These are phyloP conservation scores for Misgurnus mizolepis DNA, from an alignment of 2,113 vertebrate species.

Conservation along the genomic window DNA sequence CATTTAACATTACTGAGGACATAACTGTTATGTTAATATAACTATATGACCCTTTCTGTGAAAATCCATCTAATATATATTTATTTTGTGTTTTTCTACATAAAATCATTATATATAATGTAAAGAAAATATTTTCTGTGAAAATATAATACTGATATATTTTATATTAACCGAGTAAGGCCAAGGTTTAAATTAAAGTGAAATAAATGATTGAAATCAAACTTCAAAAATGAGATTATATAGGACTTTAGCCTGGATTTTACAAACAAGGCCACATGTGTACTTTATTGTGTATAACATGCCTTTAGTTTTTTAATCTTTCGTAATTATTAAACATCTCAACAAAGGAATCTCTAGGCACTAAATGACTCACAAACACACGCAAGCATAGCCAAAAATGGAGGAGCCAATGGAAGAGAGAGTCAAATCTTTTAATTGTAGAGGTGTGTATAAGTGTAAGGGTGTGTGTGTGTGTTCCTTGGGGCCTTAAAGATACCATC, in stretches of 20 bases:
- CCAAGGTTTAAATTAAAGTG: no score
- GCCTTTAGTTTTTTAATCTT: background rate
- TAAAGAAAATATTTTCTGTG: no score
- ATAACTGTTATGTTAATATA: background rate
- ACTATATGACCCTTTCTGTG: background rate
- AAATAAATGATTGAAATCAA: no score
- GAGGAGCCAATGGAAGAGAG: background rate
- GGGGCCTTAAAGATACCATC: slow-evolving; percentile 13
- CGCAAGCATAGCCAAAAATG: slow-evolving; percentile 4
- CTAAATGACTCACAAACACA: slow-evolving; percentile 16
- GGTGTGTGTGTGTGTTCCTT: slow-evolving; percentile 1
- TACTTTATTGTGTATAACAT: background rate
- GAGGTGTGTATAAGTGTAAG: background rate
- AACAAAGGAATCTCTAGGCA: background rate
- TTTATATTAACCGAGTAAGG: no score
- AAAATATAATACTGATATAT: no score
- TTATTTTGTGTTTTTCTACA: no score
- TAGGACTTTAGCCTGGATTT: no score
- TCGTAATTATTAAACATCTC: background rate
- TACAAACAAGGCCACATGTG: no score
- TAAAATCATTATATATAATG: no score
- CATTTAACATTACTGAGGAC: background rate
- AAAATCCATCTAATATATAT: no score
- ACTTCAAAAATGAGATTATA: no score
- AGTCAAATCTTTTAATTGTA: slow-evolving; percentile 38